Evolutionary conservation across 2,888 invertebrate species (phyloP), one percentile per base, ranked within the genome.

Genomic region (Hofmannophila pseudospretella): DNA sequence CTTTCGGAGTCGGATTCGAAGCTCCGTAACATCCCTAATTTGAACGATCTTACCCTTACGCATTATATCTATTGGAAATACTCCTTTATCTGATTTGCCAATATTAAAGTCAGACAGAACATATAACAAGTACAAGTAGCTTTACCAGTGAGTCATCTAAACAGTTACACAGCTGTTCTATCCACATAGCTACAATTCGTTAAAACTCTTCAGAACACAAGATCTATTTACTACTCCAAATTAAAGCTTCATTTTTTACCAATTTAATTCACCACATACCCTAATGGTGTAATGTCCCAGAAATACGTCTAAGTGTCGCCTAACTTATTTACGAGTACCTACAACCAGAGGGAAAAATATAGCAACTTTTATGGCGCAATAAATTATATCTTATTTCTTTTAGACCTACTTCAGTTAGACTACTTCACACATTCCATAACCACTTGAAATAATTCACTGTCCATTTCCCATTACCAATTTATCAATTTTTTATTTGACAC

Each of bases 181-280:
- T 54, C 62, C 51, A 64, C 51, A 45, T 49, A 51, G 44, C 62
- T 32, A 23, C 22, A 74, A 75, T 59, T 50, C 50, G 52, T 51
- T 74, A 69, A 67, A 70, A 67, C 65, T 71, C 55, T 69, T 23
- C 51, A 58, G 72, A 82, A 85, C 80, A 80, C 74, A 85, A 78
- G 67, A 57, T 67, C 76, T 78, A 79, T 54, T 40, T 23, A 69
- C 85, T 85, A 86, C 85, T 64, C 53, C 84, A 86, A 86, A 85
- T 86, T 85, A 86, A 86, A 86, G 85, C 85, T 85, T 85, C 64
- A 50, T 65, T 70, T 51, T 72, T 86, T 86, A 85, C 85, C 85
- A 84, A 66, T 66, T 39, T 62, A 72, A 59, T 59, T 71, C 8
- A 66, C 61, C 55, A 63, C 49, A 51, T 50, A 54, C 47, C 41